Conservation (phyloP, 2,113 vertebrate species). For the Lynx canadensis region DNA sequence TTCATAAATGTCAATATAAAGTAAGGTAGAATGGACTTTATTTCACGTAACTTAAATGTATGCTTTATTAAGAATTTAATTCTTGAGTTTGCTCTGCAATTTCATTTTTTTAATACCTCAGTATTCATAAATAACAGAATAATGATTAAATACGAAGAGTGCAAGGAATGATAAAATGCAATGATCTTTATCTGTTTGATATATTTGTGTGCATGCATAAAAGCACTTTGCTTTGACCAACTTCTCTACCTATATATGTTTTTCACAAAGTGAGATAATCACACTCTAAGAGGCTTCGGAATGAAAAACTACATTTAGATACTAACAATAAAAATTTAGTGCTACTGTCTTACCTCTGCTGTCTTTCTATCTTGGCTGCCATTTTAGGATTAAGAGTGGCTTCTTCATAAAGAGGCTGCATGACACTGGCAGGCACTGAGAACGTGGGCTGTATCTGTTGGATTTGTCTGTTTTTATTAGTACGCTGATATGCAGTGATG, state of each 20-base stretch:
- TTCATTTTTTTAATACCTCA: neutral
- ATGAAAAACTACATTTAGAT: neutral
- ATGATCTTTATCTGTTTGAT: neutral
- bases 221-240: neutral
- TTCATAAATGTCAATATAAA: conserved; percentile 30
- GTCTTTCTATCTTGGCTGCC: conserved; percentile 97
- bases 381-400: conserved; percentile 95
- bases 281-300: neutral
- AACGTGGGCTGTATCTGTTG: conserved; percentile 92
- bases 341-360: conserved; percentile 91
- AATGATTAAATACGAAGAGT: neutral
- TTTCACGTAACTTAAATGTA: neutral
- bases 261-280: neutral
- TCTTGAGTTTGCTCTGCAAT: neutral
- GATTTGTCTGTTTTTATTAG: conserved; percentile 95
- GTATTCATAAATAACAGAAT: conserved; percentile 35
- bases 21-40: neutral
- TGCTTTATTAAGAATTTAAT: neutral
- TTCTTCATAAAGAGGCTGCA: conserved; percentile 90
- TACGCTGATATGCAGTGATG: conserved; percentile 97
- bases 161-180: neutral
- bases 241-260: neutral
- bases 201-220: neutral
- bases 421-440: conserved; percentile 88
- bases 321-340: neutral